Evolutionary conservation across 2,888 invertebrate genomes (phyloP).

Genomic region (Diaphora mendica): DNA sequence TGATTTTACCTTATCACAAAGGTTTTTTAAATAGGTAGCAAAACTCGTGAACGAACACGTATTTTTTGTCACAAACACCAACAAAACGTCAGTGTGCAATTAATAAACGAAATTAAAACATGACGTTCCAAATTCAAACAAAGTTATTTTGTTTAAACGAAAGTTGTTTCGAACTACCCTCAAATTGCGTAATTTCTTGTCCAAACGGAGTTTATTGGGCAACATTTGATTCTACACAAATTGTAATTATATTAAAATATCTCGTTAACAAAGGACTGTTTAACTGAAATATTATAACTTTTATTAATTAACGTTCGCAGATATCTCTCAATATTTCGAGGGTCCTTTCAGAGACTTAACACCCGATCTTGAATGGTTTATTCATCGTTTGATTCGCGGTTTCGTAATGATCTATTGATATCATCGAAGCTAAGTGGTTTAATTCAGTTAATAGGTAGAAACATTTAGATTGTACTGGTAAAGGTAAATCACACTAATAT

Average conservation of each 20-base stretch:
- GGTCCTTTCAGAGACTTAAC: conserved; percentile 3
- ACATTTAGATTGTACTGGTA: not conserved
- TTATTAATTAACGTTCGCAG: conserved; percentile 18
- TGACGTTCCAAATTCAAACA: not conserved
- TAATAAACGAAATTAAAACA: conserved; percentile 5
- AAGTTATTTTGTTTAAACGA: not conserved
- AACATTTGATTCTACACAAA: conserved; percentile 34
- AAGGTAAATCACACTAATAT: not conserved
- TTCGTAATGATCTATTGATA: not conserved
- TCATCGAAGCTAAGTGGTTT: not conserved
- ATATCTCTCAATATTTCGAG: conserved; percentile 17
- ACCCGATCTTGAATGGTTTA: not conserved
- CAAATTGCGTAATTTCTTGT: conserved; percentile 28
- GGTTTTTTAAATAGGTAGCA: not conserved
- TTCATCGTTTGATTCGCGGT: not conserved
- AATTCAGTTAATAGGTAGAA: not conserved
- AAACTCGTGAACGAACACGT: not conserved
- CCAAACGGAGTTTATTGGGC: conserved; percentile 29
- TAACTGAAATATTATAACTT: conserved; percentile 31
- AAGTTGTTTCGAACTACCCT: conserved; percentile 12
- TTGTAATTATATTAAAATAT: conserved; percentile 48
- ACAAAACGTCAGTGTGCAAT: not conserved
- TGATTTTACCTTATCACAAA: not conserved
- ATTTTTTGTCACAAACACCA: not conserved
- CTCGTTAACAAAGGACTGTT: conserved; percentile 33